Evolutionary conservation across 2,113 vertebrate species (phyloP), one percentile per base, ranked within the genome.

Genomic region (Sylvilagus bachmani): DNA sequence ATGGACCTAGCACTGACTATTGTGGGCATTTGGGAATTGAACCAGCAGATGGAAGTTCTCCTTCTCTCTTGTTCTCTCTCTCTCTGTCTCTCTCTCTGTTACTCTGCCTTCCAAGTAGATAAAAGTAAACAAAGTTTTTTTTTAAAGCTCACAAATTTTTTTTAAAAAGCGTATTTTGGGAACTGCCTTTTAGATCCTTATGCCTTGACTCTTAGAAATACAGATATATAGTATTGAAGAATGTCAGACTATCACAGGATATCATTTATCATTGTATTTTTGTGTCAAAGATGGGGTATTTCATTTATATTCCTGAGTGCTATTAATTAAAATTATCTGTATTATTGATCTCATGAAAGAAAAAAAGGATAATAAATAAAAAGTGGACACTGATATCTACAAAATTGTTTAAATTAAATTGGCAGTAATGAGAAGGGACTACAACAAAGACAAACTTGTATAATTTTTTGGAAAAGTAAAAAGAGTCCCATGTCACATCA

Each of bases 391-490:
- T 66, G 89, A 64, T 31, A 33, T 66, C 44, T 62, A 36, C 44
- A 51, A 70, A 84, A 85, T 89, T 84, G 27, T 79, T 78, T 58
- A 86, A 80, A 74, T 86, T 19, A 88, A 95, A 70, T 44, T 70
- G 12, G 3, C 22, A 51, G 31, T 86, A n/a, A 73, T 36, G 53
- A 29, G 58, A 84, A 33, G 10, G 13, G 53, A 64, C 16, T 16
- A 1, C 29, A 58, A 84, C 6, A 33, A 44, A 85, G 17, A 70
- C 24, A 75, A 84, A 83, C 6, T 12, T 24, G 12, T 27, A 33
- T 14, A 14, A 61, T 29, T 86, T 89, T 74, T 79, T 31, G 6
- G 38, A 95, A 80, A 10, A 89, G 11, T 69, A 61, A n/a, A 67
- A 24, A 38, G 86, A n/a, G 8, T 6, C 66, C 12, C 4, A 61